A percentile compares a stretch with the other conserved stretches of the same genome.
These are phyloP conservation scores for Thecophora atra DNA, from an alignment of 2,888 invertebrate genomes.

Conservation along the genomic window DNA sequence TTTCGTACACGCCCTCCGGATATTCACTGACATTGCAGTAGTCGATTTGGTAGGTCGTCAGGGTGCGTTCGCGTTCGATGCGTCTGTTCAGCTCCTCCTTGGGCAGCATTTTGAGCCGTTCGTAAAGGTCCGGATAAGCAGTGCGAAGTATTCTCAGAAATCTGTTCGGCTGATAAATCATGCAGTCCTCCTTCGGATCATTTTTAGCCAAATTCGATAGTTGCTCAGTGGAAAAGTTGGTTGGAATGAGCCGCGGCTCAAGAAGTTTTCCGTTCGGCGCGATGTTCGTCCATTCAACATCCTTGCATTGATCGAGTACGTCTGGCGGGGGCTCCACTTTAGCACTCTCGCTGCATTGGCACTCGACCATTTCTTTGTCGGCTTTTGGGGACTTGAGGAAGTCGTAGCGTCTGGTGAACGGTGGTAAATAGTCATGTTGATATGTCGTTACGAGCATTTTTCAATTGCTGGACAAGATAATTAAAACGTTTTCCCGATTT, in stretches of 20 bases:
- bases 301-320: conserved; percentile 48
- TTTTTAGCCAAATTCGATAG: conserved; percentile 47
- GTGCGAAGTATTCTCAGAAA: conserved; percentile 60
- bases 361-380: conserved; percentile 45
- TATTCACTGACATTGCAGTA: conserved; percentile 65
- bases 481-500: conserved; percentile 14
- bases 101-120: conserved; percentile 68
- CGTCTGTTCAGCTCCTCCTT: conserved; percentile 67
- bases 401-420: conserved; percentile 56
- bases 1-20: conserved; percentile 59
- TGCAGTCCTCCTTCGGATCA: conserved; percentile 52
- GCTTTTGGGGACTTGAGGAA: conserved; percentile 45
- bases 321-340: conserved; percentile 49
- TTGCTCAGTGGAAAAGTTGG: conserved; percentile 52
- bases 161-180: conserved; percentile 59
- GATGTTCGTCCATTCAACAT: conserved; percentile 61
- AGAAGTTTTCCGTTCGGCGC: conserved; percentile 61
- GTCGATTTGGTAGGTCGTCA: conserved; percentile 71
- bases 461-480: background rate
- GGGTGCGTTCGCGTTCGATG: conserved; percentile 69
- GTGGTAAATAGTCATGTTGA: conserved; percentile 61
- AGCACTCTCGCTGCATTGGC: conserved; percentile 53
- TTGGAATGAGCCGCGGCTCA: conserved; percentile 59
- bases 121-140: conserved; percentile 70
- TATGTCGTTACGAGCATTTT: conserved; percentile 62